Base-by-base conservation (phyloP, 2,113 vertebrate species). In the Antechinus flavipes region DNA sequence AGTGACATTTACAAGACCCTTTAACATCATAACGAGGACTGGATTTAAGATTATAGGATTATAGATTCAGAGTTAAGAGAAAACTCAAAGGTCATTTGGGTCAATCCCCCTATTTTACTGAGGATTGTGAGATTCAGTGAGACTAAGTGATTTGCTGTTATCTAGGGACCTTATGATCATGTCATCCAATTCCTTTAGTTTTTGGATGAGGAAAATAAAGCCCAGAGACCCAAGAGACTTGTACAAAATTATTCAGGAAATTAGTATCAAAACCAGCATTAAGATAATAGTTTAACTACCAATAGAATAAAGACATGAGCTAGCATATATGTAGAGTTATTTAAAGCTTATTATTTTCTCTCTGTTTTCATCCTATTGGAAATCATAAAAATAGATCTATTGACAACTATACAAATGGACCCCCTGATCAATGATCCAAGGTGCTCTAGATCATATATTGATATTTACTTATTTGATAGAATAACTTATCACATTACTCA, bases 391-490 rank as follows among this genome's bases (percentile, higher is more conserved):
- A 24, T 35, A 47, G 68, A 47, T 46, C 27, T 89, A 52, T 0
- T 50, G 95, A 46, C 9, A 58, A 3, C 47, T 50, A 47, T 54
- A 91, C n/a, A 58, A 76, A 42, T 27, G 56, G 90, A 93, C 90
- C 49, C 56, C 52, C 22, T 2, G 50, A 58, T 92, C n/a, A 91
- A 91, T 90, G 58, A 50, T 76, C 91, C 68, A 93, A 61, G 47
- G 8, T 49, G 2, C 58, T 10, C 1, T 11, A 22, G 25, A 30
- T n/a, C 91, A 52, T 90, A 89, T 30, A 47, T 1, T 4, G 27
- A 58, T 27, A 16, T 93, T 56, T 94, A 90, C 95, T 96, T 68
- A 47, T 61, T 95, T 89, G 96, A 96, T 26, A 90, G 90, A 97
- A 93, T 49, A 93, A 89, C 55, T 8, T 93, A 90, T 61, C 93